These are phyloP conservation scores for Cebidichthys violaceus DNA, from an alignment of 2,113 vertebrate species.

Conservation along the genomic window DNA sequence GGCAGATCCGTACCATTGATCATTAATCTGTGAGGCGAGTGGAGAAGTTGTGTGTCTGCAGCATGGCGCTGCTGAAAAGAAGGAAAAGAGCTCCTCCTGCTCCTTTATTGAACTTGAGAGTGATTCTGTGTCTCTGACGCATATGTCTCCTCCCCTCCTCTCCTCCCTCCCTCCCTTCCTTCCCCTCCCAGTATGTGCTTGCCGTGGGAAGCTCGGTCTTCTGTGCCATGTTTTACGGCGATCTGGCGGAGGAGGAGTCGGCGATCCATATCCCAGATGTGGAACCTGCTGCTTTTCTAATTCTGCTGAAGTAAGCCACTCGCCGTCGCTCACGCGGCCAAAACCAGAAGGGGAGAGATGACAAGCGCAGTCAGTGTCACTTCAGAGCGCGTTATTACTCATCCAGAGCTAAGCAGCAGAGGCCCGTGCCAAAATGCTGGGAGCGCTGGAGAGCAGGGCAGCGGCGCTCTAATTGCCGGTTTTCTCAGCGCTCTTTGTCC, in stretches of 20 bases:
- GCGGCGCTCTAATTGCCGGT: conserved; percentile 69
- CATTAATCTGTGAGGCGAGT: too few species aligned
- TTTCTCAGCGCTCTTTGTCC: conserved; percentile 67
- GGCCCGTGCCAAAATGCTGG: conserved; percentile 54
- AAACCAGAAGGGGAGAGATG: conserved; percentile 48
- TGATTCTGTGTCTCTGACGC: conserved; percentile 39
- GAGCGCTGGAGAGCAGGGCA: conserved; percentile 47
- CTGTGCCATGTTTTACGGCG: conserved; percentile 99
- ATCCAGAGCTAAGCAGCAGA: conserved; percentile 52
- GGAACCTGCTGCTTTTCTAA: conserved; percentile 97
- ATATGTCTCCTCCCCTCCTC: conserved; percentile 43
- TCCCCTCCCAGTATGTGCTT: conserved; percentile 90
- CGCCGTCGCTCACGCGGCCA: conserved; percentile 43
- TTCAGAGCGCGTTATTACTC: conserved; percentile 74
- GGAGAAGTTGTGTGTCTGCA: not conserved
- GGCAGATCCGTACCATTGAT: not conserved
- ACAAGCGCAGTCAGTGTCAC: conserved; percentile 68
- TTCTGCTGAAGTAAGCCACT: conserved; percentile 94
- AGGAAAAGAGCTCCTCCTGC: not conserved
- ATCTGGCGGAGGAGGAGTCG: conserved; percentile 94
- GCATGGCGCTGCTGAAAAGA: not conserved
- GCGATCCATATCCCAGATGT: conserved; percentile 99
- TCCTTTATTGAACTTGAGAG: conserved; percentile 32
- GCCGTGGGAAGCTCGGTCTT: conserved; percentile 99
- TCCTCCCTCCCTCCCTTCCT: conserved; percentile 22